Conservation (phyloP, 2,888 invertebrate species). For the Physocephala rufipes region DNA sequence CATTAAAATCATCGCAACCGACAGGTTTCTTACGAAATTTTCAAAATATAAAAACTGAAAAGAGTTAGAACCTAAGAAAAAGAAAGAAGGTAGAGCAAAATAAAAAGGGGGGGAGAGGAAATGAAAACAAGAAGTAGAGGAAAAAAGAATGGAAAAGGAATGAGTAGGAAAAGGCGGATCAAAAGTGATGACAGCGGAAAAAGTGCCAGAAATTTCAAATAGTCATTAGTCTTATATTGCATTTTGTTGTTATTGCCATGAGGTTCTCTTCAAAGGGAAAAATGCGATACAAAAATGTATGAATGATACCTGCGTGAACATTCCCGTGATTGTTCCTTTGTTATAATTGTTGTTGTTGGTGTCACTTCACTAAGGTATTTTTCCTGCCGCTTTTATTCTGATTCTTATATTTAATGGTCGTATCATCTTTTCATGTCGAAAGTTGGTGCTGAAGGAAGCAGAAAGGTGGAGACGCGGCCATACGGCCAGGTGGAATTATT, state of each 20-base stretch:
- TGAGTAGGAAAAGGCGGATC: neutral
- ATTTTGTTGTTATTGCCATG: neutral
- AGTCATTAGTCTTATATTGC: neutral
- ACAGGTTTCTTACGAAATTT: conserved; percentile 1
- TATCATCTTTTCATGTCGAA: too few species aligned
- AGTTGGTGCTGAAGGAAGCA: too few species aligned
- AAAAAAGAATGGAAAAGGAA: neutral
- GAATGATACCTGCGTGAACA: conserved; percentile 1
- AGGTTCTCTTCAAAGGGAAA: neutral
- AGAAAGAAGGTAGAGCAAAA: neutral
- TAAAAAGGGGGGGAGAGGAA: neutral
- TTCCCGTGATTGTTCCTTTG: neutral
- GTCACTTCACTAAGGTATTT: too few species aligned
- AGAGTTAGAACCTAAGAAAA: too few species aligned
- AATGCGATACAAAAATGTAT: neutral
- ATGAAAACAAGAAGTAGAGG: neutral
- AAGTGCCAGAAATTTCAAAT: neutral
- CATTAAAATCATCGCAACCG: neutral
- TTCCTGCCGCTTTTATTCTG: neutral
- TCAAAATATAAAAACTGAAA: neutral
- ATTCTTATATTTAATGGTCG: too few species aligned
- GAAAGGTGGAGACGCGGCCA: too few species aligned
- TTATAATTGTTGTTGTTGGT: conserved; percentile 6
- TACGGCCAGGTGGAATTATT: too few species aligned
- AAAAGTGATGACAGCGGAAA: neutral